Evolutionary conservation across 2,888 invertebrate genomes (phyloP), one percentile per base, ranked within the genome.

Genomic region (Galeopsomyia nigrocyanea): DNA sequence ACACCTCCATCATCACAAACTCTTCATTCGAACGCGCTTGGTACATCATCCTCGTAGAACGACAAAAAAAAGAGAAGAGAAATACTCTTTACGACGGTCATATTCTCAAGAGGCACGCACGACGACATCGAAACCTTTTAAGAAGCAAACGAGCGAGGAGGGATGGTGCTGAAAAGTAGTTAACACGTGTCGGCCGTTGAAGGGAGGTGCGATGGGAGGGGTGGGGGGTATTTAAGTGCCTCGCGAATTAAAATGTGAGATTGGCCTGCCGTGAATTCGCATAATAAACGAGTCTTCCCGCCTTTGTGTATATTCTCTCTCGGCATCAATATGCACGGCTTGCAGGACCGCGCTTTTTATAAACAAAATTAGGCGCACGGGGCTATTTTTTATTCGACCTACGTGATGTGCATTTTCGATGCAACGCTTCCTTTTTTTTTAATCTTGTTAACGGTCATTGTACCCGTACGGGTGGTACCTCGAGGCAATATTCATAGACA

Each of bases 251-350:
- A 65, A 62, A 66, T 66, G 47, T 62, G 51, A 51, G 61, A 69
- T 73, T 46, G 62, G 51, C 47, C 46, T 39, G 22, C 57, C 69
- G 69, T 66, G 69, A 66, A 73, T 61, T 66, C 66, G 62, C 69
- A 69, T 73, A 69, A 66, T 69, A 53, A 68, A 68, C 60, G 64
- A 26, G 50, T 49, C 21, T 72, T 53, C 46, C 49, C 14, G 46
- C 14, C 19, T 60, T 58, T 63, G 53, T 64, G 39, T 66, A 63
- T 60, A 31, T 21, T 46, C 21, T 39, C 21, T 56, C 39, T 0
- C 6, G 64, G 60, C 21, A 65, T 68, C 22, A 68, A 73, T 73
- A 73, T 68, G 53, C 63, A 63, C 46, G 53, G 61, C 51, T 14
- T n/a, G n/a, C n/a, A n/a, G 53, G 53, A 5, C 7, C 39, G 7